Evolutionary conservation across 92 coral and sea anemone genomes (phyloP).

Genomic region (Porites divaricata): DNA sequence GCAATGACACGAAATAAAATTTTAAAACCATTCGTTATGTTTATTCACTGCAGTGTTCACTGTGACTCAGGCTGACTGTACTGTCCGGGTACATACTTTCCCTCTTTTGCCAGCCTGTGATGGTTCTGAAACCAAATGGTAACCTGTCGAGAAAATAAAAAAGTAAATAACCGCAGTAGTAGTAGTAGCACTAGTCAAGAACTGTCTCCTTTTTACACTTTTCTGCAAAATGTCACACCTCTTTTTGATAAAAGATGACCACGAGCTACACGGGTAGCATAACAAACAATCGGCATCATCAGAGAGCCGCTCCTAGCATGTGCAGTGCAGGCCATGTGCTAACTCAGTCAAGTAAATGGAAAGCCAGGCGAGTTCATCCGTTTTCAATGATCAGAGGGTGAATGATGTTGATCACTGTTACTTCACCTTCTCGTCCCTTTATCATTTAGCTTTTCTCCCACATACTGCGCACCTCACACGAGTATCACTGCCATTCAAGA

Average conservation of each 20-base stretch:
- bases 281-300: no score
- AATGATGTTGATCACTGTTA: background rate
- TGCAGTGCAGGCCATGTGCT: no score
- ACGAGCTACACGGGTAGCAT: no score
- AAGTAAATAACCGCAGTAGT: background rate
- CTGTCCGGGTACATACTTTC: background rate
- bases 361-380: background rate
- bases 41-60: slow-evolving; percentile 15
- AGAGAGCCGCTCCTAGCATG: no score
- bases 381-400: no score
- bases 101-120: slow-evolving; percentile 1
- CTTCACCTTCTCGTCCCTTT: slow-evolving; percentile 3
- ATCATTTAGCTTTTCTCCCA: background rate
- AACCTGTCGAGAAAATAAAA: slow-evolving; percentile 11
- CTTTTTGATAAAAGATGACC: no score
- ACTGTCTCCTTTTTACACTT: background rate
- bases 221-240: background rate
- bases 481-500: background rate
- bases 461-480: slow-evolving; percentile 30
- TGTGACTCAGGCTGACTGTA: background rate
- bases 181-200: background rate
- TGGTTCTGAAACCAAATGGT: slow-evolving; percentile 34
- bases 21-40: slow-evolving; percentile 14
- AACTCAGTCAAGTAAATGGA: no score
- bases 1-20: slow-evolving; percentile 14